Percentiles rank a stretch among this genome's conserved stretches.
Conservation (phyloP, 2,113 vertebrate genomes). For the Parus major region DNA sequence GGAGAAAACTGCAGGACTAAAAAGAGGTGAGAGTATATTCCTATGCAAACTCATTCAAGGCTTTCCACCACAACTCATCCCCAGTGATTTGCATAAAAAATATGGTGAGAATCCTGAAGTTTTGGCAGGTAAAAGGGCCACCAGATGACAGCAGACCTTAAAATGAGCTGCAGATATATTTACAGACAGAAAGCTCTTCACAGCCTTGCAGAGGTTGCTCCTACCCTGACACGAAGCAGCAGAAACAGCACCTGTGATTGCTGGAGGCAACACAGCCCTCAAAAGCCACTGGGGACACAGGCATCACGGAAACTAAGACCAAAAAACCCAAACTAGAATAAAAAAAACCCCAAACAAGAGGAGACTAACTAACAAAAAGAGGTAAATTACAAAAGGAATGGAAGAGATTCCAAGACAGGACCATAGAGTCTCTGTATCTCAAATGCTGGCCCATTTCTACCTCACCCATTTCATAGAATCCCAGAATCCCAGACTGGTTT, state of each 20-base stretch:
- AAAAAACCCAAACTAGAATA: neutral
- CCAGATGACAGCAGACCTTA: neutral
- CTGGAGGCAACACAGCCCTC: neutral
- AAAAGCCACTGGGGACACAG: neutral
- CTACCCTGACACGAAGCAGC: rapidly evolving
- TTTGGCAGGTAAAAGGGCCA: neutral
- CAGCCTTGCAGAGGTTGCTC: neutral
- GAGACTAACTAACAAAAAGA: neutral
- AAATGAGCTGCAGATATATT: neutral
- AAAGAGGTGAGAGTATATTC: rapidly evolving
- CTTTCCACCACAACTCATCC: neutral
- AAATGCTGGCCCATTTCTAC: neutral
- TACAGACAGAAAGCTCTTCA: neutral
- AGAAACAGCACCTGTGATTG: neutral
- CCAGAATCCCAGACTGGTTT: neutral
- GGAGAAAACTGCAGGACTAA: neutral
- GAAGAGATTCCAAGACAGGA: neutral
- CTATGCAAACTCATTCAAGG: neutral
- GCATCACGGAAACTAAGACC: neutral
- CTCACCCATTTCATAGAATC: neutral
- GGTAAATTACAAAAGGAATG: neutral
- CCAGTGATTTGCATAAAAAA: neutral
- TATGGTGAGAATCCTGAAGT: neutral
- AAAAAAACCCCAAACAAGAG: neutral
- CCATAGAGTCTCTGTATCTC: neutral